Conservation (phyloP, 2,113 vertebrate genomes). For the Aepyceros melampus region DNA sequence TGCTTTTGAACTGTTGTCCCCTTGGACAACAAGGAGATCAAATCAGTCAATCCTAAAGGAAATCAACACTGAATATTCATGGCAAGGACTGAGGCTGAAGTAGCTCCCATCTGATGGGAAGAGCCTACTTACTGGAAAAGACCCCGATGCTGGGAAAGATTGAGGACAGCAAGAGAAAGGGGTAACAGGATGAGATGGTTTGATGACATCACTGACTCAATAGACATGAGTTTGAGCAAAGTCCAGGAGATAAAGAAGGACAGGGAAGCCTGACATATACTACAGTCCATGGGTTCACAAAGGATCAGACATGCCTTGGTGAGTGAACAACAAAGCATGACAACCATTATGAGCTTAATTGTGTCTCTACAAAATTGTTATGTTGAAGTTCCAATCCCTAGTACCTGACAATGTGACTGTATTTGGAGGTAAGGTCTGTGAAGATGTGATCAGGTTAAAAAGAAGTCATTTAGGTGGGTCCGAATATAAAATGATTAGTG, state of each 20-base stretch:
- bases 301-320: not conserved
- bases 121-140: not conserved
- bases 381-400: not conserved
- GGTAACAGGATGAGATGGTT: not conserved
- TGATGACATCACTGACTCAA: not conserved
- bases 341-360: not conserved
- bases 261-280: not conserved
- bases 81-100: not conserved
- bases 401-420: not conserved
- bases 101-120: not conserved
- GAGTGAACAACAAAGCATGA: not conserved
- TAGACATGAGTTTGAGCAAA: not conserved
- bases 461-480: too few species aligned
- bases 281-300: not conserved
- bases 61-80: not conserved
- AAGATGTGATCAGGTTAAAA: not conserved
- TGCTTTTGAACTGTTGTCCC: accelerated
- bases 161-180: not conserved
- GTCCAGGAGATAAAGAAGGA: not conserved
- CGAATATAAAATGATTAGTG: not conserved
- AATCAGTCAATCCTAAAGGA: not conserved
- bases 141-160: not conserved
- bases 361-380: not conserved
- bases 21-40: not conserved
- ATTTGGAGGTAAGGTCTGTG: not conserved